Percentiles rank a stretch among this genome's conserved stretches.
Conservation (phyloP, 1,140 invertebrate species). For the Heliconius eleuchia region DNA sequence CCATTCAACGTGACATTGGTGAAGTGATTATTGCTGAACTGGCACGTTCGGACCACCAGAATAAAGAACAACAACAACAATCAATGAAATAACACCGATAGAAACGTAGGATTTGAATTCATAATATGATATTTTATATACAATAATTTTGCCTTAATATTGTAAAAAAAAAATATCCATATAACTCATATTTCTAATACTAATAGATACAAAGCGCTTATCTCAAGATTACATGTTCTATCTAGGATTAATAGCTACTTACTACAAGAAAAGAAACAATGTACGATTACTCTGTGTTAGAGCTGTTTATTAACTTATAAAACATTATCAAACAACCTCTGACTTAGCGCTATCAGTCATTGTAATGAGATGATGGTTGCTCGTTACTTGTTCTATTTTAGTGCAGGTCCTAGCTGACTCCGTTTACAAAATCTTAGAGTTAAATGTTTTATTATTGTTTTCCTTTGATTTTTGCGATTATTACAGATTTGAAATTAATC, state of each 20-base stretch:
- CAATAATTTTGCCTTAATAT: neutral
- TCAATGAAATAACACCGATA: too few relatives aligned
- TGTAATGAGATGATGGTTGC: slow-evolving; percentile 34
- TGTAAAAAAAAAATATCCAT: neutral
- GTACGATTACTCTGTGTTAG: slow-evolving; percentile 43
- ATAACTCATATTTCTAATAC: neutral
- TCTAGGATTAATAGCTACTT: slow-evolving; percentile 41
- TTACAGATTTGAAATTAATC: too few relatives aligned
- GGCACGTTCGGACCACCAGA: too few relatives aligned
- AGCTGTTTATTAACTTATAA: slow-evolving; percentile 40
- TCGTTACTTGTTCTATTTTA: slow-evolving; percentile 35
- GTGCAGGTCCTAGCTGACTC: neutral
- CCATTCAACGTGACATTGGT: too few relatives aligned
- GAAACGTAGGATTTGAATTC: too few relatives aligned
- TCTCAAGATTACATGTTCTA: slow-evolving; percentile 25
- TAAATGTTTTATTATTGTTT: too few relatives aligned
- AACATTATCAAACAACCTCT: slow-evolving; percentile 39
- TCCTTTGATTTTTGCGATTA: too few relatives aligned
- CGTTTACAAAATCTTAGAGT: neutral
- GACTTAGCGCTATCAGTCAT: slow-evolving; percentile 40
- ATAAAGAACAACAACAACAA: too few relatives aligned
- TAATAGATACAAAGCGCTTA: slow-evolving; percentile 9
- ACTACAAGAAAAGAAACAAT: slow-evolving; percentile 43
- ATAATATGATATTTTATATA: too few relatives aligned
- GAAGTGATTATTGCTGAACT: too few relatives aligned